Conservation (phyloP, 2,113 vertebrate species). For the Cygnus buccinator region DNA sequence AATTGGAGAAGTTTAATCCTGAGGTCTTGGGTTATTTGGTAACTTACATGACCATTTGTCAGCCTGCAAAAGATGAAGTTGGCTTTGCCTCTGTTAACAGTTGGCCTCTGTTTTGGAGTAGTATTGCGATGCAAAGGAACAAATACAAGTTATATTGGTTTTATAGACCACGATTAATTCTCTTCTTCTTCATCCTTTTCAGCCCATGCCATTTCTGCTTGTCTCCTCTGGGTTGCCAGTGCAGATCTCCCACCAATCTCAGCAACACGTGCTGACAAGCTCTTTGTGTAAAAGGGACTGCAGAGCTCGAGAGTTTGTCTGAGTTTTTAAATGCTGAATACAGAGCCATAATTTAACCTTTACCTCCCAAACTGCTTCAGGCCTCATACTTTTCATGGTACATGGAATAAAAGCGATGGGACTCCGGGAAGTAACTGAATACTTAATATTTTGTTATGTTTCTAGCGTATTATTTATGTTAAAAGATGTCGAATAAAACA, state of each 20-base stretch:
- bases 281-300: background rate
- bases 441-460: background rate
- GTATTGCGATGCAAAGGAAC: background rate
- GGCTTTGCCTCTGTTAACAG: constrained; percentile 59
- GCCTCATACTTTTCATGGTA: background rate
- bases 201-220: background rate
- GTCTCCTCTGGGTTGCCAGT: background rate
- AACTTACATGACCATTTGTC: constrained; percentile 65
- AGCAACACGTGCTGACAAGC: constrained; percentile 9
- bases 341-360: constrained; percentile 20
- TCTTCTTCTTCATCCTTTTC: constrained; percentile 6
- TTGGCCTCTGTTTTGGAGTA: constrained; percentile 38
- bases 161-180: background rate
- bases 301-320: background rate
- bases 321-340: background rate
- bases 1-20: constrained; percentile 66
- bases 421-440: constrained; percentile 49
- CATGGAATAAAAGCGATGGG: background rate
- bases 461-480: constrained; percentile 12
- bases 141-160: background rate
- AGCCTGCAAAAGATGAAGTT: constrained; percentile 37
- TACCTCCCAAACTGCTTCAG: background rate
- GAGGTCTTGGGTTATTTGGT: constrained; percentile 38
- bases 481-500: background rate
- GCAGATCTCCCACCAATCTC: background rate